These are phyloP conservation scores for Odontocerum albicorne DNA, from an alignment of 2,888 invertebrate genomes.

Conservation along the genomic window DNA sequence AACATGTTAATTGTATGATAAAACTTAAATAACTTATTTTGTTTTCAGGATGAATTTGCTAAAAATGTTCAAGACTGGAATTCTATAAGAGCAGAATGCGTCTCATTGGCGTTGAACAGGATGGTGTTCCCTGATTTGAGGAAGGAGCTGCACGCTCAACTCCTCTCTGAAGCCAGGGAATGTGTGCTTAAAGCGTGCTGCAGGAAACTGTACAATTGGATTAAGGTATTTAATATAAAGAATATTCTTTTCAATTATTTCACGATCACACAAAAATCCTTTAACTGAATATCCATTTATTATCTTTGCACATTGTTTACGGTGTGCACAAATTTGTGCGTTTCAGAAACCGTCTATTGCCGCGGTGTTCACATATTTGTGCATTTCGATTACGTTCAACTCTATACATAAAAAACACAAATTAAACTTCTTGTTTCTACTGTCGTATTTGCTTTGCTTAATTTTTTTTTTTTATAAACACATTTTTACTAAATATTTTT, in stretches of 20 bases:
- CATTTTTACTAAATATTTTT: too few species aligned
- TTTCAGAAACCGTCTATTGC: too few species aligned
- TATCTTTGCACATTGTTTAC: too few species aligned
- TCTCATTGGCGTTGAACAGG: conserved; percentile 83
- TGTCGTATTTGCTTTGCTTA: too few species aligned
- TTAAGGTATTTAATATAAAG: conserved; percentile 65
- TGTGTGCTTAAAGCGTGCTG: conserved; percentile 82
- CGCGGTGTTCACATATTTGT: too few species aligned
- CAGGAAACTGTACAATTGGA: conserved; percentile 85
- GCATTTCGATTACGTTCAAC: too few species aligned
- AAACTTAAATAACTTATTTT: conserved; percentile 33
- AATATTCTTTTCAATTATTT: background rate
- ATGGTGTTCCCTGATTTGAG: conserved; percentile 89
- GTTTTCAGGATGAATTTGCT: conserved; percentile 83
- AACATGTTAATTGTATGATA: background rate
- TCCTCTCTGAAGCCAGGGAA: conserved; percentile 87
- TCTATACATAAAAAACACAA: too few species aligned
- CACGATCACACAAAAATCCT: too few species aligned
- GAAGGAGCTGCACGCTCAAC: conserved; percentile 77
- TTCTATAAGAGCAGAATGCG: conserved; percentile 80
- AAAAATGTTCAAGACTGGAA: conserved; percentile 97
- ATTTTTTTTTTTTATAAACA: too few species aligned
- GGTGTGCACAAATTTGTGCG: too few species aligned
- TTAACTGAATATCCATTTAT: too few species aligned
- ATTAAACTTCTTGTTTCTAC: too few species aligned